Conservation (phyloP, 2,888 invertebrate genomes). For the Conchocele bisecta region DNA sequence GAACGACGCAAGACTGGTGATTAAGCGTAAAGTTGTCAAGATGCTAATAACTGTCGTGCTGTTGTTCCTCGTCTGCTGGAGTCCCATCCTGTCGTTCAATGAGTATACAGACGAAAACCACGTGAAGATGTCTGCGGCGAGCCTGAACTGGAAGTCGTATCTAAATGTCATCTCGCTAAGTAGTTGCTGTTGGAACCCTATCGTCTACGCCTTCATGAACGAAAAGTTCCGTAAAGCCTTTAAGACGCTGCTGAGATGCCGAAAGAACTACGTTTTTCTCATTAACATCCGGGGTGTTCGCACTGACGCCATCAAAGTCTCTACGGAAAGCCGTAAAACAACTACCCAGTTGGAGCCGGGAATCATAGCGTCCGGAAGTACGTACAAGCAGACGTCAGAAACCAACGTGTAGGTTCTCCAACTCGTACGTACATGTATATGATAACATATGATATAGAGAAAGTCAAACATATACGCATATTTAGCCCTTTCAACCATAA, state of each 20-base stretch:
- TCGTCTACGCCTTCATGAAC: conserved; percentile 73
- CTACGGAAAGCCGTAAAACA: conserved; percentile 53
- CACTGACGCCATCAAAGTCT: conserved; percentile 15
- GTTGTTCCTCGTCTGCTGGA: conserved; percentile 68
- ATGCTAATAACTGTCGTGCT: conserved; percentile 71
- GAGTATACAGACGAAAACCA: conserved; percentile 49
- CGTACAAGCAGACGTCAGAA: conserved; percentile 42
- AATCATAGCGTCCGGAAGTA: background rate
- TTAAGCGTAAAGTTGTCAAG: conserved; percentile 69
- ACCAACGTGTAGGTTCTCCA: no score
- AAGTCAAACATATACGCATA: background rate
- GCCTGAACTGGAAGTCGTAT: conserved; percentile 50
- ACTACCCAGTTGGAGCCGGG: conserved; percentile 41
- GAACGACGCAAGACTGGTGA: conserved; percentile 54
- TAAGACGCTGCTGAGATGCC: conserved; percentile 51
- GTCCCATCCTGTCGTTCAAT: conserved; percentile 65
- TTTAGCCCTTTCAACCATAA: no score
- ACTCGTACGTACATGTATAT: background rate
- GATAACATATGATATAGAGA: background rate
- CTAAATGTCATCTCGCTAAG: conserved; percentile 66
- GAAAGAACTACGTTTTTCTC: conserved; percentile 81
- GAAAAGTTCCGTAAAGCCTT: conserved; percentile 69
- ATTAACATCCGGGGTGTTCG: conserved; percentile 86
- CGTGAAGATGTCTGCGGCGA: conserved; percentile 27
- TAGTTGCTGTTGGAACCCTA: conserved; percentile 70